A percentile compares a stretch with the other conserved stretches of the same genome.
Conservation (phyloP, 35 echinoderm and acorn worm genomes). For the Stichopus chloronotus region DNA sequence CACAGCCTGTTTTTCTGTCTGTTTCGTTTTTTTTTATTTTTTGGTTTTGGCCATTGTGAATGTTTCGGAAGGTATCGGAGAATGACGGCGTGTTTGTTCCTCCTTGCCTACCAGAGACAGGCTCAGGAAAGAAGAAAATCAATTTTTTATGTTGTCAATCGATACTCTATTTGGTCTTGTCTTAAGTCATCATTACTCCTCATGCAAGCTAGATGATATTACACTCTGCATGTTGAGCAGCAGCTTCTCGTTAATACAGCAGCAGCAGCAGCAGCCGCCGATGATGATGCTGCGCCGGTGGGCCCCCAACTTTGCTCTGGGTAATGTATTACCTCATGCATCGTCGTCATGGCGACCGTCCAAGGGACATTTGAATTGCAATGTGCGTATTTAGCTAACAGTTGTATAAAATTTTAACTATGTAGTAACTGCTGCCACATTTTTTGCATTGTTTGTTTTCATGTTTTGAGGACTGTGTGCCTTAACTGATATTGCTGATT, state of each 20-base stretch:
- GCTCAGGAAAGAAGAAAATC: neutral
- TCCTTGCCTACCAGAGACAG: neutral
- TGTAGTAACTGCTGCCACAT: neutral
- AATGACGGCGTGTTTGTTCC: conserved; percentile 13
- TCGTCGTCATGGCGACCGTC: conserved; percentile 19
- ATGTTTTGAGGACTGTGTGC: no score
- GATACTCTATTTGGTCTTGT: conserved; percentile 41
- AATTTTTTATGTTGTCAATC: conserved; percentile 43
- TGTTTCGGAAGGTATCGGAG: neutral
- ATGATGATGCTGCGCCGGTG: neutral
- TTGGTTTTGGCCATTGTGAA: neutral
- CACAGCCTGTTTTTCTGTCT: neutral
- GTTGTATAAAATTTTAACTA: conserved; percentile 18
- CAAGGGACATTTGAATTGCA: conserved; percentile 40
- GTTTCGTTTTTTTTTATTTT: no score
- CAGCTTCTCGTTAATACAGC: neutral
- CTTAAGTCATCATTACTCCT: conserved; percentile 44
- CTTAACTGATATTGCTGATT: no score
- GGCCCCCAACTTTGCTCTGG: conserved; percentile 38
- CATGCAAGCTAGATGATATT: conserved; percentile 29
- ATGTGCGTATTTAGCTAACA: neutral
- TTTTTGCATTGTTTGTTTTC: no score
- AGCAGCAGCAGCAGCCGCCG: neutral
- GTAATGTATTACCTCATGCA: conserved; percentile 45
- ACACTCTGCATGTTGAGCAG: neutral